Evolutionary conservation across 2,888 invertebrate genomes (phyloP).

Genomic region (Nymphalis c-album): DNA sequence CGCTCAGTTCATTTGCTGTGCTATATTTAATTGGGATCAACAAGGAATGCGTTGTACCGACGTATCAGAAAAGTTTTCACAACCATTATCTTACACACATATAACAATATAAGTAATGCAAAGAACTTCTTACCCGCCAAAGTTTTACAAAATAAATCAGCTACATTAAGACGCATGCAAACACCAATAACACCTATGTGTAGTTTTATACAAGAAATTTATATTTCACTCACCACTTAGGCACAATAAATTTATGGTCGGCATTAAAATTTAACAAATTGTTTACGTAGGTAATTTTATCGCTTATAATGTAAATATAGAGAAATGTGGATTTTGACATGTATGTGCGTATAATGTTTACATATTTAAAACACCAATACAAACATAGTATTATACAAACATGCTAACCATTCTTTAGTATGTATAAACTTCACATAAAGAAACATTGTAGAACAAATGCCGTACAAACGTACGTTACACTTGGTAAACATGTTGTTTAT

Average conservation of each 20-base stretch:
- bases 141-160: conserved; percentile 11
- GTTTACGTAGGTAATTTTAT: not conserved
- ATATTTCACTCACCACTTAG: conserved; percentile 28
- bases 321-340: conserved; percentile 9
- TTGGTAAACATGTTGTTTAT: conserved; percentile 18
- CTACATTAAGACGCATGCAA: conserved; percentile 27
- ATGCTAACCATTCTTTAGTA: conserved; percentile 7
- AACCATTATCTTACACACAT: conserved; percentile 34
- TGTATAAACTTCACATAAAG: conserved; percentile 9
- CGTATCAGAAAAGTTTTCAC: conserved; percentile 28
- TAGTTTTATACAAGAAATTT: conserved; percentile 22
- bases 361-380: conserved; percentile 17
- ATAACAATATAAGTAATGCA: conserved; percentile 27
- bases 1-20: conserved; percentile 2
- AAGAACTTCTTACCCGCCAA: conserved; percentile 14
- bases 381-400: conserved; percentile 15
- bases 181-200: conserved; percentile 32
- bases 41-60: conserved; percentile 19
- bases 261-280: conserved; percentile 16
- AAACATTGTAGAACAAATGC: conserved; percentile 24
- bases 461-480: conserved; percentile 11
- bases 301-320: conserved; percentile 5
- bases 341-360: conserved; percentile 18
- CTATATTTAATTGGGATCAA: conserved; percentile 6
- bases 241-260: conserved; percentile 34